Percentiles rank a stretch among this genome's conserved stretches.
Evolutionary conservation across 2,888 invertebrate species (phyloP).

Genomic region (Aphrophora alni): DNA sequence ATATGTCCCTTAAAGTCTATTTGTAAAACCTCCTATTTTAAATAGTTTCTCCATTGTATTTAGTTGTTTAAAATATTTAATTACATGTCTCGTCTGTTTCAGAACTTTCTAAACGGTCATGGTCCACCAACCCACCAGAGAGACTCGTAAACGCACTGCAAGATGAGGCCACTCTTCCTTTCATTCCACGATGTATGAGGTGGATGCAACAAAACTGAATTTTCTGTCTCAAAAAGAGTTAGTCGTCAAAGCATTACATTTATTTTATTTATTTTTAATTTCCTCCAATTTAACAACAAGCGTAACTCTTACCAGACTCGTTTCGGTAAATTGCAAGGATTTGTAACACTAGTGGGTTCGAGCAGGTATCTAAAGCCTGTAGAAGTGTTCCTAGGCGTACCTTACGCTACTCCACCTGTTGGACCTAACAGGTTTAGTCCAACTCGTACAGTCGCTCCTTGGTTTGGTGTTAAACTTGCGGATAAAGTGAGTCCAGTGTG

Average conservation of each 20-base stretch:
- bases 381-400: conserved; percentile 31
- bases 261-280: not conserved
- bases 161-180: not conserved
- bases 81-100: too few species aligned
- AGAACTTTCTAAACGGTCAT: too few species aligned
- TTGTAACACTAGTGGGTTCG: not conserved
- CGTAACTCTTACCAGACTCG: conserved; percentile 22
- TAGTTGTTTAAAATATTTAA: too few species aligned
- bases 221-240: too few species aligned
- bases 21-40: too few species aligned
- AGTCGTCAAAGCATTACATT: not conserved
- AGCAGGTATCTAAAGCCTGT: conserved; percentile 12
- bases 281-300: not conserved
- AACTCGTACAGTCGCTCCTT: conserved; percentile 74
- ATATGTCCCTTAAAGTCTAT: too few species aligned
- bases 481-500: conserved; percentile 83
- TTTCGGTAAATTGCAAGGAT: not conserved
- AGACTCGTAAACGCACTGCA: not conserved
- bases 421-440: conserved; percentile 35
- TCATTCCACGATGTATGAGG: not conserved
- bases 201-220: not conserved
- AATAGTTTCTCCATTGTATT: too few species aligned
- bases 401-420: conserved; percentile 29
- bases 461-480: conserved; percentile 79
- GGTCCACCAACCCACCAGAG: too few species aligned